Percentiles rank a stretch among this genome's conserved stretches.
phyloP scores from a whole-genome alignment of 2,113 vertebrate species.

The Myiozetetes cayanensis region DNA sequence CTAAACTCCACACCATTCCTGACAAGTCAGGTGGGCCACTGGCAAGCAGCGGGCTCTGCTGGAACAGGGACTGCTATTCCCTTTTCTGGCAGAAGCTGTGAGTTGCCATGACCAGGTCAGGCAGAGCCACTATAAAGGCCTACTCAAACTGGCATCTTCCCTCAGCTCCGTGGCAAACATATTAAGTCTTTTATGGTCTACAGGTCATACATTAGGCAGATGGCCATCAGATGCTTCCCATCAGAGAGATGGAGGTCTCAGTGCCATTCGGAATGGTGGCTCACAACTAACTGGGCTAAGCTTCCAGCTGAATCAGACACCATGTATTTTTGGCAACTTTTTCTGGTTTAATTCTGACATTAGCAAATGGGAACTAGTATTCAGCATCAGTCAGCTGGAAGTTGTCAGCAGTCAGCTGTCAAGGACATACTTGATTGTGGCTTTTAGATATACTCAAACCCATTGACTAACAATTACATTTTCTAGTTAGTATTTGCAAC shows the following conservation, averaged over 20 bases:
- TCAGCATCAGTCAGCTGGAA: background rate
- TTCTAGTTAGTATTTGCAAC: background rate
- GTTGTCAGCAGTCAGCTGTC: too few relatives aligned
- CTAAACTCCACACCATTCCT: fast-evolving
- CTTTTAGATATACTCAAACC: background rate
- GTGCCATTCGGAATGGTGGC: background rate
- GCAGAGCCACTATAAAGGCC: fast-evolving
- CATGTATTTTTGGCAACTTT: background rate
- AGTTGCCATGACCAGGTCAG: fast-evolving
- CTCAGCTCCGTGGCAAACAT: fast-evolving
- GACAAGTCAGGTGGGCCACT: fast-evolving
- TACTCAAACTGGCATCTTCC: background rate
- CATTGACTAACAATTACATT: background rate
- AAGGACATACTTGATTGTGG: background rate
- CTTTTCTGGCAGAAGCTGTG: background rate
- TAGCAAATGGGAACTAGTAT: background rate
- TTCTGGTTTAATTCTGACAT: background rate
- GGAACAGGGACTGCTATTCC: fast-evolving
- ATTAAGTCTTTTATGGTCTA: fast-evolving
- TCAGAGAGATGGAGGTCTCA: background rate
- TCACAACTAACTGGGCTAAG: background rate
- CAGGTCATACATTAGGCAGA: background rate
- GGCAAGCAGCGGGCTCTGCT: fast-evolving
- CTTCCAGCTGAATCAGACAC: background rate
- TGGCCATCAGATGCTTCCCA: background rate